Evolutionary conservation across 2,888 invertebrate species (phyloP).

Genomic region (Drosophila eohydei): DNA sequence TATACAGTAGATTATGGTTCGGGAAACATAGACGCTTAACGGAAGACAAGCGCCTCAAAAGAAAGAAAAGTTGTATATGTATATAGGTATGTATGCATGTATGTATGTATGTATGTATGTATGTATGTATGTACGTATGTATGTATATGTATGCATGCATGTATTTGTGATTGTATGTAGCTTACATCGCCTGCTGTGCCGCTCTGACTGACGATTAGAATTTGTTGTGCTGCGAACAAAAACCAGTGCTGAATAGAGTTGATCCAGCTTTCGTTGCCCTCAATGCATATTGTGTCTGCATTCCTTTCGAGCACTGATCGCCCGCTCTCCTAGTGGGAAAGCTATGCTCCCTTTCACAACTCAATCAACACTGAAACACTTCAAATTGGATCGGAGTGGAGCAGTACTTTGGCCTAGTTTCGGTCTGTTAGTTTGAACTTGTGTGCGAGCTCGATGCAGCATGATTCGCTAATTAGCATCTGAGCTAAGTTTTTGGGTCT

Average conservation of each 20-base stretch:
- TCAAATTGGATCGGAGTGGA: neutral
- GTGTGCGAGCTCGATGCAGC: slow-evolving; percentile 27
- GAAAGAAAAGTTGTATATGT: neutral
- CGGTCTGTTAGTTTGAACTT: slow-evolving; percentile 1
- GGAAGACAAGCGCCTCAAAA: neutral
- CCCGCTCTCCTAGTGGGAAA: slow-evolving; percentile 3
- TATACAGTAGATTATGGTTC: no score
- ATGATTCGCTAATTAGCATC: slow-evolving; percentile 48
- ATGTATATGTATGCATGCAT: no score
- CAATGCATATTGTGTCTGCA: slow-evolving; percentile 2
- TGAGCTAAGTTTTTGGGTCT: slow-evolving; percentile 32
- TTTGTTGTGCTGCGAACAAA: slow-evolving; percentile 1
- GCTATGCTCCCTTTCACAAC: slow-evolving; percentile 37
- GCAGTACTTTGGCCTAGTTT: slow-evolving; percentile 24
- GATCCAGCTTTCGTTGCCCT: neutral
- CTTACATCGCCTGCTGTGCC: neutral
- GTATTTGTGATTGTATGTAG: no score
- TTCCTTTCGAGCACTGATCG: slow-evolving; percentile 1
- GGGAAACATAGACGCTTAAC: neutral
- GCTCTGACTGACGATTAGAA: slow-evolving; percentile 23
- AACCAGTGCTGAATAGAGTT: neutral
- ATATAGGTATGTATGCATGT: no score
- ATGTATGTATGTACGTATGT: no score
- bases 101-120: no score
- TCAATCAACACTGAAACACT: slow-evolving; percentile 31